Base-by-base conservation (phyloP, 2,888 invertebrate species). In the Polia nebulosa region DNA sequence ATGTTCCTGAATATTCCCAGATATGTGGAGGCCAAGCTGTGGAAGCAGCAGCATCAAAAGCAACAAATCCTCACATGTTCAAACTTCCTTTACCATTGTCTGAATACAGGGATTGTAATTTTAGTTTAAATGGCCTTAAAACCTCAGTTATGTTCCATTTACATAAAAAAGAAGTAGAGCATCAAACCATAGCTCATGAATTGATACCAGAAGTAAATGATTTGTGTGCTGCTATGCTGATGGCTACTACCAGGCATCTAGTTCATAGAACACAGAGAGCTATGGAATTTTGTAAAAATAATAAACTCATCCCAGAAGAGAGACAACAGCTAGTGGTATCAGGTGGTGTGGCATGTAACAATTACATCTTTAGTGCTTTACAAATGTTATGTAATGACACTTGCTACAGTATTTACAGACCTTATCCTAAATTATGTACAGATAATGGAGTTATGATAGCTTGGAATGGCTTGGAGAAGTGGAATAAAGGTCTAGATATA, bases 391-490 rank as follows among this genome's bases (percentile, higher is more conserved):
- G 98, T 85, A 88, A 96, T 63, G 96, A 97, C 81, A 96, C 96
- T 85, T 96, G 96, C 17, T 98, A 97, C 88, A 93, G 95, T 85
- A 95, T 98, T 44, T 96, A 97, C 63, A 97, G 98, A 78, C 99
- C 99, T 9, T 97, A 97, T 1, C 97, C 98, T 44, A 96, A 97
- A 85, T 96, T 99, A 45, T 99, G 99, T 90, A 99, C 99, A 0
- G 99, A 99, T 92, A 99, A 99, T 96, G 99, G 99, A 25, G 97
- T 99, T 34, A 99, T 99, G 99, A 99, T 99, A 87, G 99, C 99
- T 36, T 99, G 99, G 99, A 99, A 99, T 96, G 99, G 99, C 5
- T 96, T 99, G 61, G 99, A 99, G 92, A 97, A 97, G 91, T 97
- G 97, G 95, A 92, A 85, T 72, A 91, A 90, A 66, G 92, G 96